Evolutionary conservation across 2,113 vertebrate species (phyloP).

Genomic region (Prinia subflava): DNA sequence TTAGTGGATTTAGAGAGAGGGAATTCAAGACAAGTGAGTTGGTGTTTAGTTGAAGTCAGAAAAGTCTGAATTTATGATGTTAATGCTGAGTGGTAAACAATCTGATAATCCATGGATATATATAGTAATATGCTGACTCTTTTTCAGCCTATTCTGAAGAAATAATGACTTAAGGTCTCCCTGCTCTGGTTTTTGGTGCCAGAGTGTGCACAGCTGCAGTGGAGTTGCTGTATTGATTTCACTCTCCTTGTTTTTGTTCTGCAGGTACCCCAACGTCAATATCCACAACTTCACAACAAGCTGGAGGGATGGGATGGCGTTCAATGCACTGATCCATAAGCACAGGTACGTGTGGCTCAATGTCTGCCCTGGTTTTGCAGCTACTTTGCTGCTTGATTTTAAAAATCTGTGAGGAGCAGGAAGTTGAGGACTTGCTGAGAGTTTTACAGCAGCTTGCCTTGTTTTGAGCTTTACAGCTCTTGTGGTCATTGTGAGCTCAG

Average conservation of each 20-base stretch:
- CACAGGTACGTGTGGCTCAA: conserved; percentile 79
- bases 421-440: neutral
- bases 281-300: conserved; percentile 97
- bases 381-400: neutral
- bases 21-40: neutral
- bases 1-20: neutral
- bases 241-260: neutral
- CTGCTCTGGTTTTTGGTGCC: neutral
- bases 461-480: neutral
- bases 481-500: neutral
- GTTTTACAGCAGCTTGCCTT: neutral
- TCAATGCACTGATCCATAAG: conserved; percentile 97
- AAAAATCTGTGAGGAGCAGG: neutral
- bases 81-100: neutral
- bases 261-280: conserved; percentile 94
- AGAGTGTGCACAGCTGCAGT: neutral
- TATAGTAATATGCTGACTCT: neutral
- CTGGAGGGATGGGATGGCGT: conserved; percentile 98
- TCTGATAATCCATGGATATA: neutral
- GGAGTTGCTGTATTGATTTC: neutral
- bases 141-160: neutral
- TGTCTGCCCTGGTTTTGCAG: neutral
- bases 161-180: neutral
- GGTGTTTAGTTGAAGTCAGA: neutral
- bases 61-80: neutral